Evolutionary conservation across 2,888 invertebrate genomes (phyloP), one percentile per base, ranked within the genome.

Genomic region (Unio delphinus): DNA sequence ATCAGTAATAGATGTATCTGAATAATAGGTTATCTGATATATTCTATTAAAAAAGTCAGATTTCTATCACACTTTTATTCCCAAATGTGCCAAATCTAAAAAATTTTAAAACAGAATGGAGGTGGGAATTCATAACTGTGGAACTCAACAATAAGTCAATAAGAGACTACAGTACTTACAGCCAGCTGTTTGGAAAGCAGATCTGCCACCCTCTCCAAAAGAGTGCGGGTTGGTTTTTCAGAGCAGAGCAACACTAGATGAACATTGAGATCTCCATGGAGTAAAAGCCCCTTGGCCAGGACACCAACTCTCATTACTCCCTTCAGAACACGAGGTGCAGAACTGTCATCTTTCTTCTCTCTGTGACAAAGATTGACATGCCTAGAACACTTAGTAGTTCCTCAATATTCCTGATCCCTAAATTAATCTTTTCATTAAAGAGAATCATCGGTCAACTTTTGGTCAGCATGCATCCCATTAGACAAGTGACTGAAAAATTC

Each of bases 281-380:
- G 92, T 30, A 99, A 92, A 74, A 99, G 93, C 59, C 97, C 96
- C 89, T 96, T 96, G 64, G 96, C 95, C 67, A 97, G 91, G 87
- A 95, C 94, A 67, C 98, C 98, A 62, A 98, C 97, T 76, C 98
- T 94, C 97, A 98, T 97, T 54, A 98, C 98, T 72, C 98, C 98
- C 90, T 97, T 96, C 62, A 99, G 92, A 80, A 95, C 94, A 74
- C 98, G 93, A 26, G 74, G 79, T 57, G 72, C 67, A 15, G 69
- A 65, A 1, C 73, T 34, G 7, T 78, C 78, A 7, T 83, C 83
- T 59, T 84, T 81, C 70, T 82, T 79, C 57, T 82, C 80, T 28
- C 77, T 80, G 61, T 23, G 69, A 65, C 45, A n/a, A 65, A 68
- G 26, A 67, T 45, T 45, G 8, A 3, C 0, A 11, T 45, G 15